Evolutionary conservation across 2,797 vertebrate genomes (phyloP).

Genomic region (Helostoma temminkii): DNA sequence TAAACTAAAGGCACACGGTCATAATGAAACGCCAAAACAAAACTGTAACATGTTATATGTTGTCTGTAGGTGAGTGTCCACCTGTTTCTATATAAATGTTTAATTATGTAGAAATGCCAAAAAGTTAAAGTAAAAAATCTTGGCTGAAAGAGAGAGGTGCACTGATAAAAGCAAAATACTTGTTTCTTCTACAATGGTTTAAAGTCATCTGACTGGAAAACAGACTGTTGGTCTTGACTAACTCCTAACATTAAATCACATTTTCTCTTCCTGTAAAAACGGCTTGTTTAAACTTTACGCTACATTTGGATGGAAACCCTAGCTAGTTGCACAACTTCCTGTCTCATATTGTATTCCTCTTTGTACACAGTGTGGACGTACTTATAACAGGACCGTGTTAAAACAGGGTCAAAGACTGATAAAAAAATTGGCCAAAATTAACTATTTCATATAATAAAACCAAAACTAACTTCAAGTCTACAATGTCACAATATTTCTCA

Average conservation of each 20-base stretch:
- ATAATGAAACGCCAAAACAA: not conserved
- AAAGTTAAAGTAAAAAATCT: no score
- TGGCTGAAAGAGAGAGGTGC: not conserved
- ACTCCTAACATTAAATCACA: not conserved
- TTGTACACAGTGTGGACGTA: not conserved
- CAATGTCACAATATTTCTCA: not conserved
- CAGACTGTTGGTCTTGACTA: no score
- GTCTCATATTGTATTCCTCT: not conserved
- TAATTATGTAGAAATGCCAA: not conserved
- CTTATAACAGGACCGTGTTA: not conserved
- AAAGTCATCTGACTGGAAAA: not conserved
- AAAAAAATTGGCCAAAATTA: not conserved
- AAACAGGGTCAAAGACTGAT: not conserved
- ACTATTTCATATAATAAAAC: not conserved
- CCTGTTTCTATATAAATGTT: not conserved
- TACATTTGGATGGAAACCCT: not conserved
- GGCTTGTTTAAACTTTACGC: no score
- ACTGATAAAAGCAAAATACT: not conserved
- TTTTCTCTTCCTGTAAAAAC: not conserved
- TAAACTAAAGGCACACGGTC: not conserved
- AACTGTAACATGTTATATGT: not conserved
- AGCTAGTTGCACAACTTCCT: no score
- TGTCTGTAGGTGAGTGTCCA: not conserved
- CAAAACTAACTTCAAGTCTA: not conserved
- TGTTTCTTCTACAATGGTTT: not conserved